Evolutionary conservation across 2,113 vertebrate genomes (phyloP), one percentile per base, ranked within the genome.

Genomic region (Eubucco bourcierii): DNA sequence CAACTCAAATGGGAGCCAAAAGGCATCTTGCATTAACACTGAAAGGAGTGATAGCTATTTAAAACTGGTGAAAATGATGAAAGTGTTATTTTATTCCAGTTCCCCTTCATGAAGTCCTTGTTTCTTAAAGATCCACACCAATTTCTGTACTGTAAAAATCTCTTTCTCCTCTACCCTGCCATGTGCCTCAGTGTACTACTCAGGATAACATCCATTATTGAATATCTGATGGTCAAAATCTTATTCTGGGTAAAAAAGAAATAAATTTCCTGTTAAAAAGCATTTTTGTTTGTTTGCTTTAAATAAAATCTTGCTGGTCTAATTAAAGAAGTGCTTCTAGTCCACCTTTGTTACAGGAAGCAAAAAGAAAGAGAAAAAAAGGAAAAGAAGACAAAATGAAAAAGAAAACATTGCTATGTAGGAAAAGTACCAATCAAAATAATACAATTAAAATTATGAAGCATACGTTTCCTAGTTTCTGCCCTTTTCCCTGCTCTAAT

Each of bases 1-100:
- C 86, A 84, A 82, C 90, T 66, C 63, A 73, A 79, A 74, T n/a
- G 29, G 59, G 66, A 94, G 78, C 90, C 88, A 93, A 90, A 80
- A 87, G 28, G 55, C 84, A 37, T 73, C 79, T 88, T 80, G 31
- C 39, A 86, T 93, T 94, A 94, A 39, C 85, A 88, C 50, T 93
- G 93, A 75, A 85, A 93, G 47, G 12, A 87, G 53, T 80, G 21
- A 67, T 5, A 60, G 47, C 71, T 95, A 84, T 82, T 90, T 96
- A 88, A 94, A 96, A 88, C 50, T 59, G 64, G 23, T 73, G 46
- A 83, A 87, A 81, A 56, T 84, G 8, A 29, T 56, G 41, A 29
- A 91, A 88, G 71, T 73, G 74, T 76, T 75, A 79, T 61, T 93
- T 80, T 89, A 44, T 93, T 74, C 23, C 33, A 75, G 39, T 67